These are phyloP conservation scores for Drosophila sucinea DNA, from an alignment of 1,140 invertebrate species.

Conservation along the genomic window DNA sequence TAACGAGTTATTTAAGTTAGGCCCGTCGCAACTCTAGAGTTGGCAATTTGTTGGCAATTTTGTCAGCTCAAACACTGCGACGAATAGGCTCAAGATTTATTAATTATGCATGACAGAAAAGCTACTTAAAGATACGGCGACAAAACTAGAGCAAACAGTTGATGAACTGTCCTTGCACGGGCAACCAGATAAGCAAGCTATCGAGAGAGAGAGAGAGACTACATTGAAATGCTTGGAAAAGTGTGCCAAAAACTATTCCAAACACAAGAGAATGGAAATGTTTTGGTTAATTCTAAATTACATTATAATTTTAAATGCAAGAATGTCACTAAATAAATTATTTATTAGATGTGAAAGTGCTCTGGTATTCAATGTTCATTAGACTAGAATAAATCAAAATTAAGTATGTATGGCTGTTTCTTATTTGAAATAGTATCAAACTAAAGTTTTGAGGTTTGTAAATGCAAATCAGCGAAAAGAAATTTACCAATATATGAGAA, in stretches of 20 bases:
- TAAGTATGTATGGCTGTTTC: too few species aligned
- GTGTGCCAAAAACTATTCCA: background rate
- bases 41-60: conserved; percentile 75
- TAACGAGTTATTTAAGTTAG: conserved; percentile 73
- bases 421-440: too few species aligned
- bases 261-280: background rate
- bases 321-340: too few species aligned
- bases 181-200: background rate
- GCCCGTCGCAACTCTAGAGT: conserved; percentile 24
- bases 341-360: too few species aligned
- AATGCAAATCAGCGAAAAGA: too few species aligned
- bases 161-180: conserved; percentile 49
- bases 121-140: conserved; percentile 18
- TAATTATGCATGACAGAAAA: conserved; percentile 64
- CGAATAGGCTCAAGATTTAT: conserved; percentile 49
- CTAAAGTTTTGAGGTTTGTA: too few species aligned
- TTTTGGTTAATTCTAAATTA: background rate
- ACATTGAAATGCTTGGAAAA: background rate
- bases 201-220: background rate
- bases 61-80: conserved; percentile 47
- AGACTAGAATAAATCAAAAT: too few species aligned
- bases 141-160: conserved; percentile 51
- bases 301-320: too few species aligned
- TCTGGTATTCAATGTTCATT: too few species aligned
- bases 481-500: fast-evolving